Conservation (phyloP, 2,888 invertebrate genomes). For the Agriotes lineatus region DNA sequence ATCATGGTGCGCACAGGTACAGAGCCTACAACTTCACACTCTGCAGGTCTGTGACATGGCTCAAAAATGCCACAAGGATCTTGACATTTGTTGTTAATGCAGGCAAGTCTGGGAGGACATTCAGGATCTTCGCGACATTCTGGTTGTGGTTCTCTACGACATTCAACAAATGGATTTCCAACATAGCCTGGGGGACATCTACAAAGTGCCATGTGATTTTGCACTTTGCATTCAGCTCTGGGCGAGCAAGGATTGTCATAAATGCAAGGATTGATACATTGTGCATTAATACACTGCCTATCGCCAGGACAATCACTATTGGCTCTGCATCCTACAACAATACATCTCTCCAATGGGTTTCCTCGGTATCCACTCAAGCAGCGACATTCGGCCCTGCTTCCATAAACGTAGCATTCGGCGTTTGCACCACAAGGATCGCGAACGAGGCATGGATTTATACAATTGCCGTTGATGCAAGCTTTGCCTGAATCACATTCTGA, state of each 20-base stretch:
- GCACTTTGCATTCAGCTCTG: conserved; percentile 83
- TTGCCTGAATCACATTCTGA: conserved; percentile 87
- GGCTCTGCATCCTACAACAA: conserved; percentile 84
- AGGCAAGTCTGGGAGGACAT: conserved; percentile 84
- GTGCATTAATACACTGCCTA: conserved; percentile 86
- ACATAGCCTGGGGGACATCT: conserved; percentile 82
- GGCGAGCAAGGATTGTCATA: conserved; percentile 82
- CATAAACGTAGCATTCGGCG: conserved; percentile 83
- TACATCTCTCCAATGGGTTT: conserved; percentile 80
- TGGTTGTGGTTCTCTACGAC: conserved; percentile 77
- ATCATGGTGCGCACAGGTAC: conserved; percentile 89
- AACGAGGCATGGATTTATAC: conserved; percentile 87
- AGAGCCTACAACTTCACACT: conserved; percentile 85
- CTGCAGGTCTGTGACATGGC: conserved; percentile 85
- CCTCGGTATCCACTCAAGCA: conserved; percentile 87
- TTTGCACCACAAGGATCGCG: conserved; percentile 85
- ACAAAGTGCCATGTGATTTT: conserved; percentile 88
- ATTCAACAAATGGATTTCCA: conserved; percentile 87
- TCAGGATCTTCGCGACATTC: conserved; percentile 87
- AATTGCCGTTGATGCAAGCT: conserved; percentile 87
- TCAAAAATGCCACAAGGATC: conserved; percentile 84
- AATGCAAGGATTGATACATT: conserved; percentile 87
- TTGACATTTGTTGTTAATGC: conserved; percentile 84
- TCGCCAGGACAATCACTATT: conserved; percentile 91
- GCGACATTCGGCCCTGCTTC: conserved; percentile 81